Evolutionary conservation across 2,888 invertebrate genomes (phyloP).

Genomic region (Drymonia ruficornis): DNA sequence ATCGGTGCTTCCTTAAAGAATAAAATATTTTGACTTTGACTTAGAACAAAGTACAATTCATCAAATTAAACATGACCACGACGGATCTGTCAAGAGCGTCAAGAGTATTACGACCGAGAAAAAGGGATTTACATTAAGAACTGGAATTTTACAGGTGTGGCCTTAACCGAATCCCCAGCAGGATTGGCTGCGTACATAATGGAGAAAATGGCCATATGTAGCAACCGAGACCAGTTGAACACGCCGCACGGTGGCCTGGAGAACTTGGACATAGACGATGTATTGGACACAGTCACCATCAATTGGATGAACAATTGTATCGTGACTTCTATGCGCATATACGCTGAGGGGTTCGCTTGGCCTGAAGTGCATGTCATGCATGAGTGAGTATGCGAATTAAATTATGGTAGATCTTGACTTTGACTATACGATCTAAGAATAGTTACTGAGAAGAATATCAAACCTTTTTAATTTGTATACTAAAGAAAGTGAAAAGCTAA

Average conservation of each 20-base stretch:
- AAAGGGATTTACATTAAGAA: too few species aligned
- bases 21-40: too few species aligned
- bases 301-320: slow-evolving; percentile 91
- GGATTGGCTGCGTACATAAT: slow-evolving; percentile 95
- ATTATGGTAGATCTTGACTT: too few species aligned
- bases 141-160: slow-evolving; percentile 86
- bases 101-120: too few species aligned
- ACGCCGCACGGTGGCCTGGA: slow-evolving; percentile 88
- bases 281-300: slow-evolving; percentile 93
- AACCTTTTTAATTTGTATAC: too few species aligned
- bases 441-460: too few species aligned
- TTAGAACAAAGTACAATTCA: too few species aligned
- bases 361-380: slow-evolving; percentile 51
- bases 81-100: too few species aligned
- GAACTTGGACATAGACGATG: slow-evolving; percentile 87
- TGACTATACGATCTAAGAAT: too few species aligned
- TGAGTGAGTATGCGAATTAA: slow-evolving; percentile 46
- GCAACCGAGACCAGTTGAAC: slow-evolving; percentile 82
- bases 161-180: slow-evolving; percentile 90
- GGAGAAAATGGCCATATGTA: slow-evolving; percentile 93
- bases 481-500: too few species aligned
- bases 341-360: slow-evolving; percentile 85
- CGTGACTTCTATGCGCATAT: slow-evolving; percentile 90
- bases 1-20: too few species aligned
- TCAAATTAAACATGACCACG: too few species aligned